phyloP scores from a whole-genome alignment of 1,140 invertebrate species.

The Nautilus pompilius region DNA sequence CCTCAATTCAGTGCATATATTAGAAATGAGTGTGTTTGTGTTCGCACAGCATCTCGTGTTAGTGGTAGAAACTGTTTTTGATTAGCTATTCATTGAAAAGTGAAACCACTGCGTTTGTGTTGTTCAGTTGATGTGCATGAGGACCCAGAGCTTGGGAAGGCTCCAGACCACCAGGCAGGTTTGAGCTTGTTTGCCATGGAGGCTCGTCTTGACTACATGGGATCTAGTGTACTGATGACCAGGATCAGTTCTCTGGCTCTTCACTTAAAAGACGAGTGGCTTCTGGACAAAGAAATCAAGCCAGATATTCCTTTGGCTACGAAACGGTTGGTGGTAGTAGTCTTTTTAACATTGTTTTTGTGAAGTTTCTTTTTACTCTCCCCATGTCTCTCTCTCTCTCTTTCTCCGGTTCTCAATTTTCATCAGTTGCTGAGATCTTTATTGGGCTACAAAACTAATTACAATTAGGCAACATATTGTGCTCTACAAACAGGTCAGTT shows the following conservation, averaged over 20 bases:
- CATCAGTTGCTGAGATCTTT: no score
- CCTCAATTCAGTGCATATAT: no score
- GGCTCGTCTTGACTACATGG: slow-evolving; percentile 92
- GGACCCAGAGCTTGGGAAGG: slow-evolving; percentile 71
- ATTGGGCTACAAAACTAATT: no score
- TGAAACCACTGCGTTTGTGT: slow-evolving; percentile 16
- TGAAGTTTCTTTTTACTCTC: not conserved
- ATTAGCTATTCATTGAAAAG: no score
- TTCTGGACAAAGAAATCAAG: slow-evolving; percentile 32
- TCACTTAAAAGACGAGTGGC: slow-evolving; percentile 50
- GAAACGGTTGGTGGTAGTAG: slow-evolving; percentile 33
- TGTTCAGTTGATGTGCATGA: slow-evolving; percentile 77
- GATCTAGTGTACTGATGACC: slow-evolving; percentile 83
- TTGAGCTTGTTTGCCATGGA: slow-evolving; percentile 81
- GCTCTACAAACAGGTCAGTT: no score
- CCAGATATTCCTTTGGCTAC: slow-evolving; percentile 46
- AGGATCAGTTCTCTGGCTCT: slow-evolving; percentile 78
- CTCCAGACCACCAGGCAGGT: slow-evolving; percentile 85
- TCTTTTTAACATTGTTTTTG: not conserved
- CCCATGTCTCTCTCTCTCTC: no score
- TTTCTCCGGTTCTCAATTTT: no score
- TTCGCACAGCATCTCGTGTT: no score
- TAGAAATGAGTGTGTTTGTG: no score
- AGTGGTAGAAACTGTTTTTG: no score
- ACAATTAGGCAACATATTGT: no score